Evolutionary conservation across 2,888 invertebrate genomes (phyloP), one percentile per base, ranked within the genome.

Genomic region (Lasioglossum morio): DNA sequence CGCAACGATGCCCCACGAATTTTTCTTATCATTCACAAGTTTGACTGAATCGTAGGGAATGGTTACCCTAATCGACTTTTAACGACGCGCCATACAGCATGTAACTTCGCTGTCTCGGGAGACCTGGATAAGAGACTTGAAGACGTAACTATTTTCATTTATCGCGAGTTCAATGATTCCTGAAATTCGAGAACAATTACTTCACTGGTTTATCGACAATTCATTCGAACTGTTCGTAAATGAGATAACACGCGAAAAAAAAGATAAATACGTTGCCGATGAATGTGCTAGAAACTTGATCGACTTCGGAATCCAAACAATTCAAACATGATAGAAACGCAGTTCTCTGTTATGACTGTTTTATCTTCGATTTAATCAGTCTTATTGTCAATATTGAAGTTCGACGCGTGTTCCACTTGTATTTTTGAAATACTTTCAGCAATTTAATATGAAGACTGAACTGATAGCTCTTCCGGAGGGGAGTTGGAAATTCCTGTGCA

Each of bases 181-280:
- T 34, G 8, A 27, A 46, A 63, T 43, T 12, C 14, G 30, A 14
- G 12, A 4, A 40, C 23, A 37, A 77, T 77, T 66, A 66, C 23
- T 27, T 60, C 14, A 40, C 27, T 4, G 23, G 1, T 14, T 4
- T 1, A 66, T 30, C n/a, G 30, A n/a, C 12, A 16, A 14, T 8
- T 72, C 5, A 12, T n/a, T 76, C 37, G 19, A 16, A 30, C 14
- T 19, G 3, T 8, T 84, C 60, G 60, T 70, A n/a, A 48, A n/a
- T 16, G n/a, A 30, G 77, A 84, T 83, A 77, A 40, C 63, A 23
- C 19, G 1, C 27, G 16, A 19, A 27, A n/a, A 37, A 37, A 37
- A 69, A 12, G 37, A 37, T 48, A 72, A 12, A 19, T 10, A 27
- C 10, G 7, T 16, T 12, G 4, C 12, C 7, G 43, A 1, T 43